Evolutionary conservation across 2,888 invertebrate genomes (phyloP).

Genomic region (Trissolcus japonicus): DNA sequence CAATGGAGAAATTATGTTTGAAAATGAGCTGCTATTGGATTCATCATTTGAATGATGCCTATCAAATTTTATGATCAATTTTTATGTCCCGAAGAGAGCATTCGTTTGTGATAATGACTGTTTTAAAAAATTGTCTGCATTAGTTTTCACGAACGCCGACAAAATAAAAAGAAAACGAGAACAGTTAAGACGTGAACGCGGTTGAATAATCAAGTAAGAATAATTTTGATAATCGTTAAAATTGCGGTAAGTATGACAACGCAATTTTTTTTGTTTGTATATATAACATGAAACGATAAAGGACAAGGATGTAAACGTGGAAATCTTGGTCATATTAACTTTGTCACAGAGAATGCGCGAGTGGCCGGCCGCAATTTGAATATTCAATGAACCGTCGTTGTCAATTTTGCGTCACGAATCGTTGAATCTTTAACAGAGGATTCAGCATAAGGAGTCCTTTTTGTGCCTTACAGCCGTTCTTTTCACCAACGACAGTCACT

Average conservation of each 20-base stretch:
- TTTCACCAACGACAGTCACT: slow-evolving; percentile 28
- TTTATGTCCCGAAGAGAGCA: neutral
- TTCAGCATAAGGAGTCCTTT: slow-evolving; percentile 46
- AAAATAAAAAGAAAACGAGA: too few species aligned
- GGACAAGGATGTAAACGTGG: slow-evolving; percentile 42
- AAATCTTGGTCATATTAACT: slow-evolving; percentile 50
- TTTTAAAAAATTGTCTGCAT: too few species aligned
- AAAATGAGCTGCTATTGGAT: too few species aligned
- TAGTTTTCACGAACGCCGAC: too few species aligned
- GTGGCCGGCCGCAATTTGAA: slow-evolving; percentile 63
- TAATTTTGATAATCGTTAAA: slow-evolving; percentile 17
- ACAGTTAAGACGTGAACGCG: too few species aligned
- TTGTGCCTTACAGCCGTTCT: slow-evolving; percentile 36
- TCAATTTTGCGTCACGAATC: slow-evolving; percentile 64
- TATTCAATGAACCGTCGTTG: slow-evolving; percentile 64
- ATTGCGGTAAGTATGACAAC: slow-evolving; percentile 13
- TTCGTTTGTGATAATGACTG: too few species aligned
- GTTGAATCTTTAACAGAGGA: slow-evolving; percentile 65
- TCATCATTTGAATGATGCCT: too few species aligned
- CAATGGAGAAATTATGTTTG: slow-evolving; percentile 3
- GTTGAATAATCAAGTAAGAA: neutral
- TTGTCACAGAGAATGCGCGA: slow-evolving; percentile 64
- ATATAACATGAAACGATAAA: slow-evolving; percentile 31
- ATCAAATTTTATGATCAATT: too few species aligned
- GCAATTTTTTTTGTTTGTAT: slow-evolving; percentile 27